Evolutionary conservation across 2,888 invertebrate species (phyloP).

Genomic region (Stenodema calcarata): DNA sequence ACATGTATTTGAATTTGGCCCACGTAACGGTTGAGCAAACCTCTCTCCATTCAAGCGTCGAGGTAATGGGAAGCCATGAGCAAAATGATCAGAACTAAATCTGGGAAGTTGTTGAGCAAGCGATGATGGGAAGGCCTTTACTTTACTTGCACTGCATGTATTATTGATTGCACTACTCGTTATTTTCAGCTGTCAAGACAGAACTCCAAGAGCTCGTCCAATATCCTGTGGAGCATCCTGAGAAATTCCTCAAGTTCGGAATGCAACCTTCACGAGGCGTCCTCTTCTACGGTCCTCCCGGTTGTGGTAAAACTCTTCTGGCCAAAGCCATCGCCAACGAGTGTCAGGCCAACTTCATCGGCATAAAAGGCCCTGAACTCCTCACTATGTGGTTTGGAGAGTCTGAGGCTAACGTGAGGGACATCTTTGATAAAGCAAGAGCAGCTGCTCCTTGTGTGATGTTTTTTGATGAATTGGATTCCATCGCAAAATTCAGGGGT

Average conservation of each 20-base stretch:
- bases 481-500: conserved; percentile 96
- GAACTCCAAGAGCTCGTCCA: conserved; percentile 95
- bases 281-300: conserved; percentile 98
- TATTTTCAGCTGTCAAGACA: conserved; percentile 73
- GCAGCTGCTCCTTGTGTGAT: conserved; percentile 98
- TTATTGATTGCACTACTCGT: too few relatives aligned
- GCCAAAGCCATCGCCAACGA: conserved; percentile 99
- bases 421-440: conserved; percentile 99
- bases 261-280: conserved; percentile 99
- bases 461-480: conserved; percentile 99
- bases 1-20: too few relatives aligned
- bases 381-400: conserved; percentile 99
- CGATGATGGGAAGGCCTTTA: too few relatives aligned
- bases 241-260: conserved; percentile 99
- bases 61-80: too few relatives aligned
- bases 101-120: too few relatives aligned
- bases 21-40: too few relatives aligned
- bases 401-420: conserved; percentile 98
- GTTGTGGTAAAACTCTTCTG: conserved; percentile 92
- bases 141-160: not conserved
- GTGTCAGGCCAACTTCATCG: conserved; percentile 99
- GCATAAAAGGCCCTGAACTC: conserved; percentile 96
- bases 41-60: too few relatives aligned
- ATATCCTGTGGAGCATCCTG: conserved; percentile 99
- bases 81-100: too few relatives aligned